Base-by-base conservation (phyloP, 2,113 vertebrate species). In the Brachyistius frenatus region DNA sequence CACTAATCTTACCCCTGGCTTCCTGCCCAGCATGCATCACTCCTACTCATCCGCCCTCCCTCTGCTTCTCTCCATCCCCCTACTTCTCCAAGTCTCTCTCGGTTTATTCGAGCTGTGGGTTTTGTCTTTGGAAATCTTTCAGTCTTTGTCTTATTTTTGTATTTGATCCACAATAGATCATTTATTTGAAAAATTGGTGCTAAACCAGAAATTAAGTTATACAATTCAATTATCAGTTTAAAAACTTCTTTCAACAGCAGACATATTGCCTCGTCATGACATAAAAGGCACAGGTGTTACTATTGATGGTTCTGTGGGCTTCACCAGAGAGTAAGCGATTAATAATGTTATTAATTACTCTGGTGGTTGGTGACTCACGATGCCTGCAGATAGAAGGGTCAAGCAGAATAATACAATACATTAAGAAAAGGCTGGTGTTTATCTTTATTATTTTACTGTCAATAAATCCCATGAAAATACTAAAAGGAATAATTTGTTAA, bases 1-100 rank as follows among this genome's bases (percentile, higher is more conserved):
- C 90, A 83, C 88, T 90, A 89, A 91, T 89, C 88, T 92, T 88
- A 86, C 84, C 80, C 79, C 87, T 90, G 92, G 89, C 91, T 87
- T 88, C 72, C 86, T 85, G 90, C 92, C 90, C 88, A 93, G 88
- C 89, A 85, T 88, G 88, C 83, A 78, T 90, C 81, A 79, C 91
- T 92, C 91, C 90, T 85, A 90, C 91, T 90, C 88, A 89, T 36
- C 82, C 23, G 16, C 82, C 86, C 86, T 79, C 85, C 74, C 88
- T 80, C 66, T 7, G 23, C 16, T 64, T 76, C 76, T 61, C 52
- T 80, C 80, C 77, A 74, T 79, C 78, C 39, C 50, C 73, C 63
- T n/a, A 13, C 66, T 80, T 70, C 57, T 80, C 60, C 3, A 15
- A 49, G 75, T 62, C 39, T 66, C 66, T 53, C 60, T 91, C 49